Conservation (phyloP, 2,113 vertebrate species). For the Colius striatus region DNA sequence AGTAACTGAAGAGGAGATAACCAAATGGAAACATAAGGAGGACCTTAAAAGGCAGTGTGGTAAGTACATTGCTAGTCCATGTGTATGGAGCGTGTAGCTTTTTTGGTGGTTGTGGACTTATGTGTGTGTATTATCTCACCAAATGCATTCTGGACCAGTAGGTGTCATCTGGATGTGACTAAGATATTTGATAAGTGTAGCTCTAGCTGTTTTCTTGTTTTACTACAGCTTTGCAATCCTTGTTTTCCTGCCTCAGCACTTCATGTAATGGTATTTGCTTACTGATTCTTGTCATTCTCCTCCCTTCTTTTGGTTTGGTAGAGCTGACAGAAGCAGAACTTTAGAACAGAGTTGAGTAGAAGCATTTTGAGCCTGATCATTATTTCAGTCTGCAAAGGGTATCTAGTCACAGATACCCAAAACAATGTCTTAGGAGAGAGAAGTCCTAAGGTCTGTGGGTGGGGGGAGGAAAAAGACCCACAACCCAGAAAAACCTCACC, state of each 20-base stretch:
- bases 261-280: neutral
- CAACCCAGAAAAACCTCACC: neutral
- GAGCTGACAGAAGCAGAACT: neutral
- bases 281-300: neutral
- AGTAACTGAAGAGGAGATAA: constrained; percentile 88
- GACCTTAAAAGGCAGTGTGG: constrained; percentile 83
- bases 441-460: neutral
- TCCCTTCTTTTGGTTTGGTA: neutral
- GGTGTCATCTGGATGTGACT: neutral
- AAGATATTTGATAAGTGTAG: neutral
- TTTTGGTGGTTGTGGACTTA: accelerated
- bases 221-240: neutral
- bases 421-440: neutral
- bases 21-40: constrained; percentile 84
- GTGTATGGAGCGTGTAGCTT: accelerated
- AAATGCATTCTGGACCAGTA: neutral
- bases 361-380: neutral
- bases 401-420: neutral
- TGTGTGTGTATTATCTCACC: accelerated
- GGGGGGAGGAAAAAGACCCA: too few relatives aligned
- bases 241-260: neutral
- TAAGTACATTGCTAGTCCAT: constrained; percentile 5
- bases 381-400: neutral
- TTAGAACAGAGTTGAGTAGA: neutral
- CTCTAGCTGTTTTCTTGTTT: neutral